Evolutionary conservation across 2,888 invertebrate genomes (phyloP), one percentile per base, ranked within the genome.

Genomic region (Noctuana brunneofusca): DNA sequence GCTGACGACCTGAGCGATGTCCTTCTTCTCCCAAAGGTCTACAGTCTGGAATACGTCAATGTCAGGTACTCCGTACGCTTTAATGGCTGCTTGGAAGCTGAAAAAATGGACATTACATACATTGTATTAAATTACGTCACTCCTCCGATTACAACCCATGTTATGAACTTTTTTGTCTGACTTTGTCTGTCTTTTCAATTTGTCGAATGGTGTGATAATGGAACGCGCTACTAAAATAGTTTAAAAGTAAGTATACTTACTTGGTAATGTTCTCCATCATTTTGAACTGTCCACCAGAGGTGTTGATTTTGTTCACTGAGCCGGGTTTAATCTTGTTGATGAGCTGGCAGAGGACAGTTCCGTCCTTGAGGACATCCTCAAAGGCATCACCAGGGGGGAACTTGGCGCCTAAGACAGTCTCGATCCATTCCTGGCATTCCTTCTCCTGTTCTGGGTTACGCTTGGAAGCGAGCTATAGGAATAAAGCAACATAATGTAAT

Each of bases 201-300:
- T n/a, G n/a, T n/a, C n/a, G n/a, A n/a, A n/a, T n/a, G n/a, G n/a
- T n/a, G n/a, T n/a, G n/a, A n/a, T n/a, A n/a, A n/a, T n/a, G n/a
- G n/a, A n/a, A n/a, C n/a, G n/a, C n/a, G n/a, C n/a, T n/a, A n/a
- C n/a, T n/a, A n/a, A n/a, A n/a, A n/a, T n/a, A n/a, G n/a, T n/a
- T n/a, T n/a, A n/a, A n/a, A 9, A 11, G 12, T 35, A 11, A 12
- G 11, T 35, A 12, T 16, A 54, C 95, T 93, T 84, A 98, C 96
- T 95, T 93, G 92, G 97, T 97, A 87, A 99, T 97, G 93, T 99
- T 99, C 90, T 99, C 99, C 99, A 99, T 99, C 95, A 99, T 96
- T 85, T 99, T 99, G 95, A 99, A 99, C 83, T 98, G 98, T 83
- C 98, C 98, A 73, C 98, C 98, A 53, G 95, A 94, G 72, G 95